phyloP scores from a whole-genome alignment of 2,113 vertebrate species.

The Scartelaos histophorus region DNA sequence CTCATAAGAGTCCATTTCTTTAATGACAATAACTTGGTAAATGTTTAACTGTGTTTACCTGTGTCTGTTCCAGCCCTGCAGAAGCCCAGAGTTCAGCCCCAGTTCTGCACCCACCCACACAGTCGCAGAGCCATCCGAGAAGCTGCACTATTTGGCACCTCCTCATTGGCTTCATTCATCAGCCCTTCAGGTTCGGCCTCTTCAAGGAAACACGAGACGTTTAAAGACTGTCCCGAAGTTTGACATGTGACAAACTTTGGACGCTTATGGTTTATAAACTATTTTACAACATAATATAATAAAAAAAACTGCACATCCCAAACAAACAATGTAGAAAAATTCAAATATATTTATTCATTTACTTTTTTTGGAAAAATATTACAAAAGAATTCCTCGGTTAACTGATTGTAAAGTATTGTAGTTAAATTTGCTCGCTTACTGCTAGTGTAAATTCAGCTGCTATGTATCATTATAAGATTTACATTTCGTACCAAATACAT shows the following conservation, averaged over 20 bases:
- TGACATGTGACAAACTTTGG: neutral
- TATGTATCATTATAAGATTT: slow-evolving; percentile 61
- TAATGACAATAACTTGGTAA: neutral
- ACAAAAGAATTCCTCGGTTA: slow-evolving; percentile 71
- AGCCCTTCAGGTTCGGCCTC: slow-evolving; percentile 1
- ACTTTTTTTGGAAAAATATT: slow-evolving; percentile 67
- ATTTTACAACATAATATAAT: neutral
- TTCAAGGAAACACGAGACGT: neutral
- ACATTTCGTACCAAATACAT: slow-evolving; percentile 68
- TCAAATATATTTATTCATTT: slow-evolving; percentile 76
- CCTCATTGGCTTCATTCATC: slow-evolving; percentile 10
- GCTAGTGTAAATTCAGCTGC: slow-evolving; percentile 64
- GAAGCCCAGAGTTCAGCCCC: neutral
- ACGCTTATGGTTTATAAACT: neutral
- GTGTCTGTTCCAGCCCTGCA: neutral
- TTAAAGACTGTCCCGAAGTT: neutral
- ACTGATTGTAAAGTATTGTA: slow-evolving; percentile 63
- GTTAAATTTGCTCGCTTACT: slow-evolving; percentile 60
- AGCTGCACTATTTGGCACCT: neutral
- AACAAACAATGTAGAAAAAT: slow-evolving; percentile 63
- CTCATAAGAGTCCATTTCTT: neutral
- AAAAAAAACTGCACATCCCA: slow-evolving; percentile 30
- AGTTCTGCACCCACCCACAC: neutral
- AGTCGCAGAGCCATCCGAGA: slow-evolving; percentile 4
- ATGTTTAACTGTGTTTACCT: neutral